Evolutionary conservation across 2,113 vertebrate species (phyloP).

Genomic region (Pelodiscus sinensis): DNA sequence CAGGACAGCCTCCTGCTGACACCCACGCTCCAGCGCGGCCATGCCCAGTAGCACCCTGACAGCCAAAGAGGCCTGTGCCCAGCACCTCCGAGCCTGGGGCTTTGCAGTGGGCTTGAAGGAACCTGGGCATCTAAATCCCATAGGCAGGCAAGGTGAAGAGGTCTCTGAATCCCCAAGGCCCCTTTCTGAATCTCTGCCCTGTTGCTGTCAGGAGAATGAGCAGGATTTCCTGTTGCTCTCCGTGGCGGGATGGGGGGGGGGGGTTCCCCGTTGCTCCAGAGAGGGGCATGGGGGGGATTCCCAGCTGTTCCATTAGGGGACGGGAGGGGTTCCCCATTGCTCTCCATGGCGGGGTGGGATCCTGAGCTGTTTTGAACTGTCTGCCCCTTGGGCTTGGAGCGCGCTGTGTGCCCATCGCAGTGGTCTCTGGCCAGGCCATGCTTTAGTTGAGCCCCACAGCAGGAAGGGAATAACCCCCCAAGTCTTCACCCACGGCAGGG

Average conservation of each 20-base stretch:
- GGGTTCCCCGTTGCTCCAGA: background rate
- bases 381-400: background rate
- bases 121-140: background rate
- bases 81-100: background rate
- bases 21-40: background rate
- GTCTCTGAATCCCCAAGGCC: background rate
- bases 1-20: background rate
- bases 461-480: background rate
- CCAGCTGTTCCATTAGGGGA: no score
- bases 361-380: background rate
- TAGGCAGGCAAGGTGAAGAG: background rate
- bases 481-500: background rate
- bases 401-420: background rate
- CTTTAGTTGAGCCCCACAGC: background rate
- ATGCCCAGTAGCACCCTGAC: background rate
- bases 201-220: background rate
- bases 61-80: background rate
- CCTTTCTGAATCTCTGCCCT: background rate
- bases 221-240: background rate
- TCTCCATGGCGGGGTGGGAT: background rate
- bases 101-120: background rate
- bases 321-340: no score
- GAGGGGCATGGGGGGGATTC: no score
- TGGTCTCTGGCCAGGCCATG: fast-evolving
- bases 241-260: fast-evolving